A percentile compares a stretch with the other conserved stretches of the same genome.
Conservation (phyloP, 1,140 invertebrate genomes). For the Sarcophaga peregrina region DNA sequence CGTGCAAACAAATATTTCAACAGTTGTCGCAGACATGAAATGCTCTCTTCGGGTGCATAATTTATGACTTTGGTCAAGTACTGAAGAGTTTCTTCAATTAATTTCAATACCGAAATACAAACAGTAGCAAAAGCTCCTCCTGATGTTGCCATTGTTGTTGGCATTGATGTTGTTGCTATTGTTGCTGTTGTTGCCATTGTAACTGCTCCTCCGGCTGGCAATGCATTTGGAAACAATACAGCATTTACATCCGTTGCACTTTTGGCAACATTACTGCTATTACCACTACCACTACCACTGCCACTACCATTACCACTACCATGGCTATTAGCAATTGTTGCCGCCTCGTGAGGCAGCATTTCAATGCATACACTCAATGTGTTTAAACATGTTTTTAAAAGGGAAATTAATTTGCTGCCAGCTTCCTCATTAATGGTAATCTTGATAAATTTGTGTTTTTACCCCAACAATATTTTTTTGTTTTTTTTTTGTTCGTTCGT, state of each 20-base stretch:
- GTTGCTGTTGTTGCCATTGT: conserved; percentile 29
- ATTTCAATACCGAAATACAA: conserved; percentile 59
- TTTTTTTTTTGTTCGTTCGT: background rate
- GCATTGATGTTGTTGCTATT: background rate
- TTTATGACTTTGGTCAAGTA: conserved; percentile 78
- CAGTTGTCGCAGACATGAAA: conserved; percentile 83
- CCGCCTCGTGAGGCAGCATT: conserved; percentile 43
- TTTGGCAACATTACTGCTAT: background rate
- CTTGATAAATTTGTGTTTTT: conserved; percentile 59
- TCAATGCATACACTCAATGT: conserved; percentile 60
- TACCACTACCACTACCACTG: conserved; percentile 16
- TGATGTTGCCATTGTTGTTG: background rate
- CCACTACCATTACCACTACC: background rate
- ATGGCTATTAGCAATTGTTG: conserved; percentile 7
- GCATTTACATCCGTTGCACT: conserved; percentile 34
- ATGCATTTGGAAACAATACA: background rate
- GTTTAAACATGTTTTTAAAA: conserved; percentile 69
- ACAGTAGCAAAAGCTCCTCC: conserved; percentile 8
- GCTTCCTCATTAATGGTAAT: conserved; percentile 76
- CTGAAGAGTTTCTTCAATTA: conserved; percentile 80
- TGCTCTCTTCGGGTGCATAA: conserved; percentile 75
- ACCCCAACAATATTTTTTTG: background rate
- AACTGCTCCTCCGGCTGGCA: conserved; percentile 4
- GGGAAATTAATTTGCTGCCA: conserved; percentile 74
- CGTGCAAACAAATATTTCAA: conserved; percentile 83